Percentiles rank a stretch among this genome's conserved stretches.
These are phyloP conservation scores for Corythornis vintsioides DNA, from an alignment of 2,113 vertebrate genomes.

Conservation along the genomic window DNA sequence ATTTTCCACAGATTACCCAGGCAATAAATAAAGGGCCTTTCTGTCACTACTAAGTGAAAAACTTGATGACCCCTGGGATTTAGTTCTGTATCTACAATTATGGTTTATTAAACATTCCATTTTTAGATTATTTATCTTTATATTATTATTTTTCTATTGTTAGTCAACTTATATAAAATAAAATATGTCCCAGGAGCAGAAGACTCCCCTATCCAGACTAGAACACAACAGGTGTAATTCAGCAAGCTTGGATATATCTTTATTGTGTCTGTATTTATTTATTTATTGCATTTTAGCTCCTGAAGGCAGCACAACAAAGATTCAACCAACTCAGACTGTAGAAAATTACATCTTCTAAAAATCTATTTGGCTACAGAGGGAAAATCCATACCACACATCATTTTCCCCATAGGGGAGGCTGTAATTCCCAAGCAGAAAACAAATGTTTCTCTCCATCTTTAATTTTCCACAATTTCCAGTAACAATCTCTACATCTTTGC, in stretches of 20 bases:
- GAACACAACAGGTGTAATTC: background rate
- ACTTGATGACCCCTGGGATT: background rate
- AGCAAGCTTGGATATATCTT: background rate
- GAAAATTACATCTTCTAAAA: background rate
- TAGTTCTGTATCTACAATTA: background rate
- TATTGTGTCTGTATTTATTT: background rate
- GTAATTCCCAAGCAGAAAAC: background rate
- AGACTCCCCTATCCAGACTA: background rate
- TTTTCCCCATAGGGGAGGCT: background rate
- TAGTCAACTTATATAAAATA: too few relatives aligned
- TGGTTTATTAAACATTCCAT: background rate
- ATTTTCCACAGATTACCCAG: background rate
- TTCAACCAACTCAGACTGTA: background rate
- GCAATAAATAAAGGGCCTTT: background rate
- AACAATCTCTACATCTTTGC: background rate
- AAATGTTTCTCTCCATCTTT: background rate
- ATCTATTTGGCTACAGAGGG: background rate
- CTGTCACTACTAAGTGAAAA: background rate
- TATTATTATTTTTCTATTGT: background rate
- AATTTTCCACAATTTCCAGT: background rate
- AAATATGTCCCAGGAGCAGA: background rate
- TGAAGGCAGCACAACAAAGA: background rate
- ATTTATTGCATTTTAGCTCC: slow-evolving; percentile 6
- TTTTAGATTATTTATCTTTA: background rate
- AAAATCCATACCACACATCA: background rate